Percentiles rank a stretch among this genome's conserved stretches.
Conservation (phyloP, 2,797 vertebrate genomes). For the Tadarida brasiliensis region DNA sequence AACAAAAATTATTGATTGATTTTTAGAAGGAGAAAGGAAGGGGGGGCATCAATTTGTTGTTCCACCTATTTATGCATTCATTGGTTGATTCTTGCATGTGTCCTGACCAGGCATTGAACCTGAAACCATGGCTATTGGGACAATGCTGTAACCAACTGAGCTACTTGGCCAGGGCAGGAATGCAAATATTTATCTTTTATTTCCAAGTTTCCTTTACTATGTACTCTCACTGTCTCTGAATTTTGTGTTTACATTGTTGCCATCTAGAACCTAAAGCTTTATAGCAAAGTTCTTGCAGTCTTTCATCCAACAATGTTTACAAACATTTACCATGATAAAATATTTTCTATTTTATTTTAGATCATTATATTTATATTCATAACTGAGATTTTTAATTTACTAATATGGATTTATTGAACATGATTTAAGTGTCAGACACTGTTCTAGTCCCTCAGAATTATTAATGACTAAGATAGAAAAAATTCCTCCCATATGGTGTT, state of each 20-base stretch:
- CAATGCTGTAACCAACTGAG: too few relatives aligned
- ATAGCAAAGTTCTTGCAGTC: neutral
- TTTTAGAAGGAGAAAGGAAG: too few relatives aligned
- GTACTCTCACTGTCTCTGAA: neutral
- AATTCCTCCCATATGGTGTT: neutral
- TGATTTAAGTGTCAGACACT: neutral
- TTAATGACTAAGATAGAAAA: neutral
- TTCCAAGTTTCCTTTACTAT: neutral
- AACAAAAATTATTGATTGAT: too few relatives aligned
- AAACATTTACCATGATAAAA: neutral
- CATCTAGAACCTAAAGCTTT: neutral
- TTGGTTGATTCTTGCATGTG: too few relatives aligned
- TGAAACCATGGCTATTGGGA: too few relatives aligned
- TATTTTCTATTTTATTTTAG: neutral
- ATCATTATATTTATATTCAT: neutral
- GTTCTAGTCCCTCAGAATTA: neutral
- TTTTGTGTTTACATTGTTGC: conserved; percentile 5
- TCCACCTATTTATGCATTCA: too few relatives aligned
- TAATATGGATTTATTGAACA: conserved; percentile 23
- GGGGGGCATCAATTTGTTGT: too few relatives aligned
- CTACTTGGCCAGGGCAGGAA: too few relatives aligned
- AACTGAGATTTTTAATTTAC: neutral
- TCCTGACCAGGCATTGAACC: too few relatives aligned
- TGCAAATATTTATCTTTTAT: neutral
- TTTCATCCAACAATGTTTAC: neutral